These are phyloP conservation scores for Gibbula magus DNA, from an alignment of 2,888 invertebrate species.

Conservation along the genomic window DNA sequence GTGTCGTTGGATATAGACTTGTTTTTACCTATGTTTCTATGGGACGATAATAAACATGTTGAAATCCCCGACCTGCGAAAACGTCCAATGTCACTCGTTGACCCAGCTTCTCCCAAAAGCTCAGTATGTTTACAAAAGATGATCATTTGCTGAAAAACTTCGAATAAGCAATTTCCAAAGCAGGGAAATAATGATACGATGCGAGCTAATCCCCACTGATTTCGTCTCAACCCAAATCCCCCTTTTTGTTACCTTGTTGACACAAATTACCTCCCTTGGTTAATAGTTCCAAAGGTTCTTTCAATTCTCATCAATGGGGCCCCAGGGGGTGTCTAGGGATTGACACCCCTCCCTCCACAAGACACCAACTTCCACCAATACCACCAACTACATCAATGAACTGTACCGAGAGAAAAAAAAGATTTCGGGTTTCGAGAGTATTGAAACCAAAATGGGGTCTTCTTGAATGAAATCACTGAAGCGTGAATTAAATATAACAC, in stretches of 20 bases:
- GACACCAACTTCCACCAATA: neutral
- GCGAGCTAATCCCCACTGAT: conserved; percentile 17
- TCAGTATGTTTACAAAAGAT: conserved; percentile 10
- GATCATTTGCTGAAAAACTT: neutral
- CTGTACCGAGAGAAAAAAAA: neutral
- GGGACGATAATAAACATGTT: conserved; percentile 11
- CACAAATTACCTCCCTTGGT: conserved; percentile 21
- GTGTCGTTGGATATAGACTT: neutral
- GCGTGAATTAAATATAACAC: neutral
- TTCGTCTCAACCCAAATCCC: neutral
- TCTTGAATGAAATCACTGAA: conserved; percentile 4
- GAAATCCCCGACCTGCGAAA: neutral
- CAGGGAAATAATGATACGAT: conserved; percentile 14
- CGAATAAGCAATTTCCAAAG: conserved; percentile 12
- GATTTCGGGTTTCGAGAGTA: neutral
- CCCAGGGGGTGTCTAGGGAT: conserved; percentile 4
- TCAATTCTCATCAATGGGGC: neutral
- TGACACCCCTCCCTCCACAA: neutral
- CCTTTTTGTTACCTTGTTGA: conserved; percentile 15
- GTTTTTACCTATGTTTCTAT: conserved; percentile 1
- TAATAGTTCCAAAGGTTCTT: neutral
- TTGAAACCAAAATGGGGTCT: neutral
- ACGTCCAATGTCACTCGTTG: conserved; percentile 2
- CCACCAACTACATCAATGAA: no score
- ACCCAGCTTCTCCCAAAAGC: neutral